Evolutionary conservation across 2,113 vertebrate species (phyloP).

Genomic region (Nymphicus hollandicus): DNA sequence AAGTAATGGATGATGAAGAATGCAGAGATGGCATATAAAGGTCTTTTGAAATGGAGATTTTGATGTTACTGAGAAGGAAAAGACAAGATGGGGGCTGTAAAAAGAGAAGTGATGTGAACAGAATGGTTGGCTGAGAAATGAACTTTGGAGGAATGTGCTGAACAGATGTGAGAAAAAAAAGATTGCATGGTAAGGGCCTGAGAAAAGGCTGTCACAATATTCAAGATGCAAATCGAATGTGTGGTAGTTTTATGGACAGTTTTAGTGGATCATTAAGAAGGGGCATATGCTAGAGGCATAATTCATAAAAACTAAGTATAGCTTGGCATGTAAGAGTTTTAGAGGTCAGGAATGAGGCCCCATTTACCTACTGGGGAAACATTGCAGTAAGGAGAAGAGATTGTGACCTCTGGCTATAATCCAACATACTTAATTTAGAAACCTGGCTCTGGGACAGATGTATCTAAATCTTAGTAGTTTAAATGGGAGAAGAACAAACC

Average conservation of each 20-base stretch:
- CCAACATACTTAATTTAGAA: not conserved
- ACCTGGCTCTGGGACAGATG: not conserved
- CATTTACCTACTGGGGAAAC: not conserved
- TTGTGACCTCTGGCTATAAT: not conserved
- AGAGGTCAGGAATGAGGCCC: not conserved
- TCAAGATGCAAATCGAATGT: not conserved
- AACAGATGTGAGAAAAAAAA: not conserved
- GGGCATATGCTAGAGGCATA: not conserved
- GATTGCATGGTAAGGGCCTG: not conserved
- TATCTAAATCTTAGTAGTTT: not conserved
- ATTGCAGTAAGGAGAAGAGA: not conserved
- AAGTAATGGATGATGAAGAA: not conserved
- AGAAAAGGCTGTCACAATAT: not conserved
- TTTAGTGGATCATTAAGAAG: not conserved
- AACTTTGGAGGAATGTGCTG: not conserved
- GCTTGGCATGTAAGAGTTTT: not conserved
- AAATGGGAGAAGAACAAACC: not conserved
- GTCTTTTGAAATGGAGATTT: not conserved
- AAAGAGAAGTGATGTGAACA: not conserved
- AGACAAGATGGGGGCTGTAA: not conserved
- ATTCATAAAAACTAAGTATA: conserved; percentile 32
- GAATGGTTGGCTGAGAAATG: not conserved
- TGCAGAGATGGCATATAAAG: not conserved
- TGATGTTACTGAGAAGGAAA: not conserved
- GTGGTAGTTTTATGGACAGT: not conserved